Conservation (phyloP, 2,888 invertebrate species). For the Spisula subtruncata region DNA sequence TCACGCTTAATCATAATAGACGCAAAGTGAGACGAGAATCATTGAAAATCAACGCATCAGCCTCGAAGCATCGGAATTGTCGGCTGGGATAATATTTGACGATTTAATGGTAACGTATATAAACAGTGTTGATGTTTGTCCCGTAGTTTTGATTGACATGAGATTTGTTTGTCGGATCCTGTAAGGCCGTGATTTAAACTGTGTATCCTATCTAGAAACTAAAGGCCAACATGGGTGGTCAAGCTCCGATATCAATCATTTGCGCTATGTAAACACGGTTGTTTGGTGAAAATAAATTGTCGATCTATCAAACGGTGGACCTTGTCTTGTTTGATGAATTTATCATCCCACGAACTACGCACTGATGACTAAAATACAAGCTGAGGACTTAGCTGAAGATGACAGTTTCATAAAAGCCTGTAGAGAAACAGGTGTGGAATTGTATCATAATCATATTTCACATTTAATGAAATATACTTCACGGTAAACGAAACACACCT, state of each 20-base stretch:
- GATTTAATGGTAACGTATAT: conserved; percentile 61
- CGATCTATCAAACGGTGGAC: conserved; percentile 24
- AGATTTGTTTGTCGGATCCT: conserved; percentile 46
- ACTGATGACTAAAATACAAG: not conserved
- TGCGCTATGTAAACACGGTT: conserved; percentile 41
- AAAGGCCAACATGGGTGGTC: conserved; percentile 62
- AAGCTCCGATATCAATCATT: conserved; percentile 36
- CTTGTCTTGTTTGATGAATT: conserved; percentile 5
- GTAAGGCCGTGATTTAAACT: conserved; percentile 43
- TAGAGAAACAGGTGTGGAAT: conserved; percentile 1
- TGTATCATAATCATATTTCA: not conserved
- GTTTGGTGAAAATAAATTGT: conserved; percentile 34
- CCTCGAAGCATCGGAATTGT: conserved; percentile 42
- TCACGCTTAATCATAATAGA: conserved; percentile 69
- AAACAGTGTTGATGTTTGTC: conserved; percentile 56
- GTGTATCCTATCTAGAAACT: conserved; percentile 20
- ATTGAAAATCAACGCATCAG: conserved; percentile 46
- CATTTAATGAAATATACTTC: not conserved
- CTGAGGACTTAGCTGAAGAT: not conserved
- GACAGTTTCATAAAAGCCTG: not conserved
- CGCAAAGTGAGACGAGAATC: conserved; percentile 55
- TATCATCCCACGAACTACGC: not conserved
- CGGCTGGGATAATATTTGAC: conserved; percentile 68
- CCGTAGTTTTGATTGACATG: conserved; percentile 49
- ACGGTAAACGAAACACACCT: too few relatives aligned